A percentile compares a stretch with the other conserved stretches of the same genome.
phyloP scores from a whole-genome alignment of 2,888 invertebrate species.

The Eumacrocentrus americanus region DNA sequence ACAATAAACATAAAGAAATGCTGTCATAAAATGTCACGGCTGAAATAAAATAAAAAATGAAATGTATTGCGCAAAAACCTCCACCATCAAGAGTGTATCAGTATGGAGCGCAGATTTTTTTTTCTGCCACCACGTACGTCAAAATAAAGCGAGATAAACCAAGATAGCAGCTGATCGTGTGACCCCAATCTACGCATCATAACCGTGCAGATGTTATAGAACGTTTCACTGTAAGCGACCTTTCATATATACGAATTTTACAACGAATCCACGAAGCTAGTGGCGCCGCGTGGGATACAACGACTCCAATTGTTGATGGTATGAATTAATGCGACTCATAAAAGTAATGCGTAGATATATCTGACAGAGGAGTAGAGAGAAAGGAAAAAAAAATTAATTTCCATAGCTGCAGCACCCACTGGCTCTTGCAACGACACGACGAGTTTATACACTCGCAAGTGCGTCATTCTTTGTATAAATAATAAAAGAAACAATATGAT shows the following conservation, averaged over 20 bases:
- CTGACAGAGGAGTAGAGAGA: conserved; percentile 15
- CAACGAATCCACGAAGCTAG: conserved; percentile 12
- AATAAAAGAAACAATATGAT: neutral
- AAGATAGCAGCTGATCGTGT: conserved; percentile 16
- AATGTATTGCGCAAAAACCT: neutral
- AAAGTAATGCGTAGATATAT: conserved; percentile 27
- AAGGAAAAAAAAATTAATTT: conserved; percentile 35
- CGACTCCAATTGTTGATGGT: conserved; percentile 37
- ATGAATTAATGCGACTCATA: conserved; percentile 37
- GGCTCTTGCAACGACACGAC: conserved; percentile 31
- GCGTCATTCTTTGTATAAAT: conserved; percentile 27
- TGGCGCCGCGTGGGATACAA: conserved; percentile 33
- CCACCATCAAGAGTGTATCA: neutral
- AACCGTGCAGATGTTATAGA: conserved; percentile 19
- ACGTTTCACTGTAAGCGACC: conserved; percentile 8
- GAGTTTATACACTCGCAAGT: conserved; percentile 30
- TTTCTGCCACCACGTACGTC: conserved; percentile 12
- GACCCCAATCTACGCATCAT: conserved; percentile 18
- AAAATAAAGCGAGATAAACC: conserved; percentile 17
- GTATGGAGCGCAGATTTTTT: neutral
- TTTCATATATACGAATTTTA: conserved; percentile 15
- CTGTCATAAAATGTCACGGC: neutral
- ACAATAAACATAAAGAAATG: neutral
- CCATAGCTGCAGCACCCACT: conserved; percentile 38
- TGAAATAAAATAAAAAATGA: conserved; percentile 9